Conservation (phyloP, 2,797 vertebrate species). For the Percopsis omiscomaycus region DNA sequence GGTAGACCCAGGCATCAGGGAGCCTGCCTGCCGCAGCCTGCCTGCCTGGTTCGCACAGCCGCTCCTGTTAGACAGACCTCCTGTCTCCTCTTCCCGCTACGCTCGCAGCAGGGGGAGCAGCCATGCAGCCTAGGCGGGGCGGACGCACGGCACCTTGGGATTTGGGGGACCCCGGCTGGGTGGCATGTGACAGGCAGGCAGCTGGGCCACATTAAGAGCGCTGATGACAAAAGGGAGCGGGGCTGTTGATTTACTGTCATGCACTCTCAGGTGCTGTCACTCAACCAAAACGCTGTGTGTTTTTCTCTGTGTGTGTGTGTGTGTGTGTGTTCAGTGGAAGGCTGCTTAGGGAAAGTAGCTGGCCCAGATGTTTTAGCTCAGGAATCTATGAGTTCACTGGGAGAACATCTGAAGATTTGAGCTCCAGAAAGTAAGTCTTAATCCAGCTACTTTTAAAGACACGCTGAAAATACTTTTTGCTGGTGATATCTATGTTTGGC, state of each 20-base stretch:
- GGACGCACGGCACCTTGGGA: constrained; percentile 41
- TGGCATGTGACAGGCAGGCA: constrained; percentile 46
- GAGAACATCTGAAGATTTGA: constrained; percentile 65
- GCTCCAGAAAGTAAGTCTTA: constrained; percentile 46
- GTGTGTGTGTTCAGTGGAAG: constrained; percentile 32
- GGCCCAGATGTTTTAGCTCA: constrained; percentile 69
- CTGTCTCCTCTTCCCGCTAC: constrained; percentile 21
- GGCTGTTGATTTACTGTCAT: constrained; percentile 47
- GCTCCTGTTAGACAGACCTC: background rate
- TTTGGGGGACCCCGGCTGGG: constrained; percentile 22
- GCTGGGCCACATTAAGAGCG: constrained; percentile 56
- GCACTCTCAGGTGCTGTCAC: constrained; percentile 52
- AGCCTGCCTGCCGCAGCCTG: constrained; percentile 25
- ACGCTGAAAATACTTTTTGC: background rate
- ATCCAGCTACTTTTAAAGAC: constrained; percentile 40
- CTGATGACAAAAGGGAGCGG: constrained; percentile 58
- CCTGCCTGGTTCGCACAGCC: constrained; percentile 10
- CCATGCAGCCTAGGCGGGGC: constrained; percentile 17
- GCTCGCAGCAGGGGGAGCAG: constrained; percentile 30
- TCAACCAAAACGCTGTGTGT: constrained; percentile 32
- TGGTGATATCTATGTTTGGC: constrained; percentile 11
- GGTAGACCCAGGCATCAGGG: constrained; percentile 27
- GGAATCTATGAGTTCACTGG: constrained; percentile 62
- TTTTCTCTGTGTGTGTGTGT: constrained; percentile 7
- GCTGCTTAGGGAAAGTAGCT: constrained; percentile 43